Percentiles rank a stretch among this genome's conserved stretches.
phyloP scores from a whole-genome alignment of 2,888 invertebrate genomes.

The Cecidostiba fungosa region DNA sequence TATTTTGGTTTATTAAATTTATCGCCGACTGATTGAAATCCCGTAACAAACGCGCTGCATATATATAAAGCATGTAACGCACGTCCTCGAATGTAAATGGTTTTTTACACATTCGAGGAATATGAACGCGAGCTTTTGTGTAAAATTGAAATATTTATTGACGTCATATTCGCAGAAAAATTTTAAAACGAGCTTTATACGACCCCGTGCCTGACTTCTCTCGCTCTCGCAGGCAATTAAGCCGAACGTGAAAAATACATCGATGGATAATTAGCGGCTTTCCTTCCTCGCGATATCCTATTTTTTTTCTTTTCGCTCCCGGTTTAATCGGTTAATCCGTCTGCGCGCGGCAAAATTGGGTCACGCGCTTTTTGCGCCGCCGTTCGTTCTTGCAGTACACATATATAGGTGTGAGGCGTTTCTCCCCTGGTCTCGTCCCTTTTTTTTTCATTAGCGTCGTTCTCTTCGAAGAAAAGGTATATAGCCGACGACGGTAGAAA shows the following conservation, averaged over 20 bases:
- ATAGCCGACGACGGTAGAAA: background rate
- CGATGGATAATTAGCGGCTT: constrained; percentile 55
- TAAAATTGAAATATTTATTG: background rate
- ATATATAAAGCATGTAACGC: background rate
- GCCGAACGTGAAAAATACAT: constrained; percentile 49
- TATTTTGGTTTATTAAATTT: background rate
- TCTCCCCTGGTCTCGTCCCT: background rate
- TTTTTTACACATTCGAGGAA: background rate
- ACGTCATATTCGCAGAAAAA: background rate
- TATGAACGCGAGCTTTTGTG: background rate
- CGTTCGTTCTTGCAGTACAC: background rate
- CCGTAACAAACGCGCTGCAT: background rate
- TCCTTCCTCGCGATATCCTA: background rate
- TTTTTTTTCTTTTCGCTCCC: background rate
- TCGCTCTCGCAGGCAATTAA: constrained; percentile 11
- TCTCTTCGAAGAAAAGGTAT: background rate
- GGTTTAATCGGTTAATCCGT: constrained; percentile 54
- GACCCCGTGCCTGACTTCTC: background rate
- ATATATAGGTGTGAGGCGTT: background rate
- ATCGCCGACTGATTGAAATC: constrained; percentile 1
- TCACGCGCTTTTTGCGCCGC: constrained; percentile 33
- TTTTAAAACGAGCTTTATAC: background rate
- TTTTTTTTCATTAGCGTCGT: background rate
- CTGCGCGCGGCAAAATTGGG: constrained; percentile 48
- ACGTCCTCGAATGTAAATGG: too few relatives aligned